Evolutionary conservation across 2,888 invertebrate genomes (phyloP), one percentile per base, ranked within the genome.

Genomic region (Fragum fragum): DNA sequence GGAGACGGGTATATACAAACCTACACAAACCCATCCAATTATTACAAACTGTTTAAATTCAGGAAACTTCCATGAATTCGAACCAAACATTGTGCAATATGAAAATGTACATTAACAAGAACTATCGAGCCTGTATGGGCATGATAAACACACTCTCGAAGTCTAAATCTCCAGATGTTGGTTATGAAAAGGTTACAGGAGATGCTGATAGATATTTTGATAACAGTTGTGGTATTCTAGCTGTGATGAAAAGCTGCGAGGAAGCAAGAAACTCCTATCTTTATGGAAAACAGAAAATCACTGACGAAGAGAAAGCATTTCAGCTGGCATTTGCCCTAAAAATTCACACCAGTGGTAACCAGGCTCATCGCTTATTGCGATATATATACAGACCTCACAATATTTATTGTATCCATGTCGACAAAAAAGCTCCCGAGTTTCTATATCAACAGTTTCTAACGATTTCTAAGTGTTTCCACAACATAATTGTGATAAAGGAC

Each of bases 371-470:
- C 26, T 74, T 94, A 14, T 82, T 94, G 18, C 81, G 92, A 18
- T 83, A 89, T 6, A 91, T 94, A 29, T 94, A 94, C 79, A 79
- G 91, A 14, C 91, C 91, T 7, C 92, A 93, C 70, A 93, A 94
- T 77, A 75, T 90, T 26, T 94, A 93, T 84, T 94, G 94, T 79
- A 87, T 94, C 16, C 93, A 93, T 70, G 90, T 94, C 1, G 94
- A 94, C 74, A 85, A 73, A 21, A 93, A 92, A 59, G 77, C 93
- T 0, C 28, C 73, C 6, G 52, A 61, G 3, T 73, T 70, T 5
- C 73, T 90, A 1, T 89, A 84, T 63, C 70, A 86, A 0, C 72
- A 87, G 1, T 86, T 92, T 47, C 76, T 81, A 47, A 77, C 73
- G 18, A 80, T 91, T 0, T 84, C 86, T 0, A 52, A 42, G 7